Percentiles rank a stretch among this genome's conserved stretches.
These are phyloP conservation scores for Mobula hypostoma DNA, from an alignment of 2,113 vertebrate species.

Conservation along the genomic window DNA sequence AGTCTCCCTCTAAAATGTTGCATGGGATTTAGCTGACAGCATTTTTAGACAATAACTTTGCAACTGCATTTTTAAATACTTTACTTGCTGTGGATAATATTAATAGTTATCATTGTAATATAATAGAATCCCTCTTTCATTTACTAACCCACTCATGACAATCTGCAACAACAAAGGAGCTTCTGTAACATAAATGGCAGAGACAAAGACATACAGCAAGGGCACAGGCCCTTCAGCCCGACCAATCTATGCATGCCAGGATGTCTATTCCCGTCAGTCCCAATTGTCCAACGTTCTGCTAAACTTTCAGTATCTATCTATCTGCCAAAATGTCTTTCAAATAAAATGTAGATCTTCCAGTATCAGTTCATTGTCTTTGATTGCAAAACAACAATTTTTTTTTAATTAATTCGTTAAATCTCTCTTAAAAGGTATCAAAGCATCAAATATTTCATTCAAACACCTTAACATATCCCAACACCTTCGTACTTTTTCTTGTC, in stretches of 20 bases:
- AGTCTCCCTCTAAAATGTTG: not conserved
- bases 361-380: not conserved
- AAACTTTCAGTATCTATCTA: no score
- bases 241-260: no score
- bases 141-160: not conserved
- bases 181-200: not conserved
- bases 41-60: not conserved
- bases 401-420: not conserved
- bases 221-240: no score
- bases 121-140: not conserved
- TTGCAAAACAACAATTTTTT: no score
- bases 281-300: no score
- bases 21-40: not conserved
- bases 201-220: no score
- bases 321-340: no score
- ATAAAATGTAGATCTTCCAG: not conserved
- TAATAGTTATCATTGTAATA: not conserved
- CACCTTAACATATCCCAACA: no score
- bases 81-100: not conserved
- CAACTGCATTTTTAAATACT: not conserved
- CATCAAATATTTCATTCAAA: no score
- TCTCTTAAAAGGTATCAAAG: not conserved
- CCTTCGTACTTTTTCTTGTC: no score
- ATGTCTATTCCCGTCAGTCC: no score
- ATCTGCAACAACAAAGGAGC: not conserved